Evolutionary conservation across 2,113 vertebrate genomes (phyloP).

Genomic region (Manacus vitellinus): DNA sequence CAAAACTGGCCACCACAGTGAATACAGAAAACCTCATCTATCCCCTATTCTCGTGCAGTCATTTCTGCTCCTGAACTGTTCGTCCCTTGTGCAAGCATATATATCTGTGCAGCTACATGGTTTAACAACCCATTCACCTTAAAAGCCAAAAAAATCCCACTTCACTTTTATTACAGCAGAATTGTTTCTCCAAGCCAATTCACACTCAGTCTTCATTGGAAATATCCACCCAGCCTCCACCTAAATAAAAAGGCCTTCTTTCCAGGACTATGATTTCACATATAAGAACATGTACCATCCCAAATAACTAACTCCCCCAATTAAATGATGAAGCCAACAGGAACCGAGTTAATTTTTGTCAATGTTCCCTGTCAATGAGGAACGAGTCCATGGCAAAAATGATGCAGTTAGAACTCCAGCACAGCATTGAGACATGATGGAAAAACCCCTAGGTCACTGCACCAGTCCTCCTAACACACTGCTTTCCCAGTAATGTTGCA

Average conservation of each 20-base stretch:
- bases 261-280: neutral
- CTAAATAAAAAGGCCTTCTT: neutral
- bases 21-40: neutral
- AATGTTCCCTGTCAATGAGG: neutral
- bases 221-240: neutral
- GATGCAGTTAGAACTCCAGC: neutral
- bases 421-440: neutral
- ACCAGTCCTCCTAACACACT: neutral
- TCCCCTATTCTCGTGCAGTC: neutral
- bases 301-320: neutral
- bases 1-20: neutral
- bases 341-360: neutral
- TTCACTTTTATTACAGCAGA: neutral
- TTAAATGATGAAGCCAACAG: neutral
- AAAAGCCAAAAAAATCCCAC: neutral
- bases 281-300: accelerated
- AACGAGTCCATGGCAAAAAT: neutral
- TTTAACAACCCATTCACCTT: neutral
- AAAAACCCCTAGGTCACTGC: neutral
- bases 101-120: neutral
- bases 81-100: neutral
- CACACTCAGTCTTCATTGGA: neutral
- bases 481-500: neutral
- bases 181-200: neutral
- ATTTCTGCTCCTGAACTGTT: neutral